Evolutionary conservation across 2,113 vertebrate species (phyloP).

Genomic region (Perccottus glenii): DNA sequence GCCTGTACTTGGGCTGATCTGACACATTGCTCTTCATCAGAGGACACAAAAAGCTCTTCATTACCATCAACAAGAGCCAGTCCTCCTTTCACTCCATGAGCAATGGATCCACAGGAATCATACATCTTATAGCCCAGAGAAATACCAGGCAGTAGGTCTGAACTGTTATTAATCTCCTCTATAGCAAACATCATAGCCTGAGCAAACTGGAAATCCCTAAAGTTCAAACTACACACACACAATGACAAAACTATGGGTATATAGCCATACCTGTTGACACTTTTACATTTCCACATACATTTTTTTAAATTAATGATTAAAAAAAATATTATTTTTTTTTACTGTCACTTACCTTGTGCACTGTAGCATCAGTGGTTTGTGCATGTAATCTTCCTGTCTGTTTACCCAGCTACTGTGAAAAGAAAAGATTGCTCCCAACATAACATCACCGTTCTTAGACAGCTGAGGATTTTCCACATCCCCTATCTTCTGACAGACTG

Average conservation of each 20-base stretch:
- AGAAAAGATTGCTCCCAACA: slow-evolving; percentile 72
- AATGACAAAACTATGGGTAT: background rate
- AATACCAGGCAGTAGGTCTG: slow-evolving; percentile 71
- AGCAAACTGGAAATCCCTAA: slow-evolving; percentile 74
- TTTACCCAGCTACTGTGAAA: slow-evolving; percentile 70
- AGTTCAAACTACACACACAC: slow-evolving; percentile 64
- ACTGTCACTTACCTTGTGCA: slow-evolving; percentile 66
- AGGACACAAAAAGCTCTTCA: slow-evolving; percentile 11
- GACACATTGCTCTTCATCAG: slow-evolving; percentile 47
- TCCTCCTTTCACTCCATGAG: slow-evolving; percentile 58
- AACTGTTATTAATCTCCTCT: slow-evolving; percentile 78
- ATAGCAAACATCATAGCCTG: slow-evolving; percentile 79
- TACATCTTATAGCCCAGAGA: slow-evolving; percentile 76
- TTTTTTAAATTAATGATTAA: no score
- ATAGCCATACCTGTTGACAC: no score
- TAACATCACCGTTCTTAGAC: slow-evolving; percentile 63
- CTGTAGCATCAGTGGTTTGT: slow-evolving; percentile 58
- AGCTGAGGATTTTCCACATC: slow-evolving; percentile 49
- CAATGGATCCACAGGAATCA: slow-evolving; percentile 71
- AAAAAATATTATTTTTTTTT: no score
- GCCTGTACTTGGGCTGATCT: slow-evolving; percentile 68
- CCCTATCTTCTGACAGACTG: slow-evolving; percentile 56
- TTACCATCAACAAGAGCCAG: slow-evolving; percentile 69
- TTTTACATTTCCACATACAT: no score
- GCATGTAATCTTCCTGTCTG: slow-evolving; percentile 39